Percentiles rank a stretch among this genome's conserved stretches.
Conservation (phyloP, 1,140 invertebrate species). For the Ephestia elutella region DNA sequence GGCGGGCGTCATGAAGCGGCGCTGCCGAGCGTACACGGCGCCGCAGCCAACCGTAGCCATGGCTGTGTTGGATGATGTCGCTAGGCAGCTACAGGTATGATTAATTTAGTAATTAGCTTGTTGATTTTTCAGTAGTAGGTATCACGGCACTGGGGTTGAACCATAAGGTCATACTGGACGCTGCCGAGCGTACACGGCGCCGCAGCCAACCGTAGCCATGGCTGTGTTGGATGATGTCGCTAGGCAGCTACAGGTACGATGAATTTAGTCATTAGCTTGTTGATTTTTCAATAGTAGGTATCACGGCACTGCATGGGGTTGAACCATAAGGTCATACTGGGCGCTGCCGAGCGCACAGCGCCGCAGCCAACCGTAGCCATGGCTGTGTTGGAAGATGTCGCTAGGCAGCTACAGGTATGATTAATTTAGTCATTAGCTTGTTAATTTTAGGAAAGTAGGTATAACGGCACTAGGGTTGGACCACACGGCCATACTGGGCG, state of each 20-base stretch:
- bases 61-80: slow-evolving; percentile 79
- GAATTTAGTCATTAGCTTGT: slow-evolving; percentile 9
- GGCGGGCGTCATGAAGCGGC: slow-evolving; percentile 94
- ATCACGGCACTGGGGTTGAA: slow-evolving; percentile 95
- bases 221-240: slow-evolving; percentile 81
- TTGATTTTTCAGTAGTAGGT: slow-evolving; percentile 87
- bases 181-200: slow-evolving; percentile 83
- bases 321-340: slow-evolving; percentile 90
- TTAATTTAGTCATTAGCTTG: slow-evolving; percentile 10
- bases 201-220: slow-evolving; percentile 81
- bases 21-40: slow-evolving; percentile 83
- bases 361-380: slow-evolving; percentile 80
- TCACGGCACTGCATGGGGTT: slow-evolving; percentile 92
- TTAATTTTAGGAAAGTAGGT: slow-evolving; percentile 80
- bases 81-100: slow-evolving; percentile 75
- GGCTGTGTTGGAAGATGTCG: slow-evolving; percentile 79
- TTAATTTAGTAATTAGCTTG: slow-evolving; percentile 8
- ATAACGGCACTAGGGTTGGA: slow-evolving; percentile 95
- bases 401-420: slow-evolving; percentile 75
- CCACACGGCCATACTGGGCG: slow-evolving; percentile 87
- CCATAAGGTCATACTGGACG: slow-evolving; percentile 84
- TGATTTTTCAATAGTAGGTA: slow-evolving; percentile 91
- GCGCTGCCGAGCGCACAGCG: slow-evolving; percentile 80
- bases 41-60: slow-evolving; percentile 80
- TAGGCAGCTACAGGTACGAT: slow-evolving; percentile 70